These are phyloP conservation scores for Calypte anna DNA, from an alignment of 2,113 vertebrate genomes.

Conservation along the genomic window DNA sequence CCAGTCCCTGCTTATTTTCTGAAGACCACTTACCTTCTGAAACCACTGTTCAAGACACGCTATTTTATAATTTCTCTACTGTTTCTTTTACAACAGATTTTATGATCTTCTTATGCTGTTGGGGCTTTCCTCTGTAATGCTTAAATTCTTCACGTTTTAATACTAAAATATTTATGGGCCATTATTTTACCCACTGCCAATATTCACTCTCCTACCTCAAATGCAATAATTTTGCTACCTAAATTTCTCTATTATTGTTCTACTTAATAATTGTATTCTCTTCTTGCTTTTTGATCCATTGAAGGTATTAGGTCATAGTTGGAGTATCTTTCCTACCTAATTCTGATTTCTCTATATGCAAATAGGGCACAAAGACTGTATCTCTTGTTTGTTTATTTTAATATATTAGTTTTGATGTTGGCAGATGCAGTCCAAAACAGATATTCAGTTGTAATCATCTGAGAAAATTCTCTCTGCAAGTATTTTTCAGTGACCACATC, in stretches of 20 bases:
- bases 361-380: neutral
- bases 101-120: neutral
- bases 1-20: neutral
- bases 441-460: neutral
- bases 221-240: neutral
- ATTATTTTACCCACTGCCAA: neutral
- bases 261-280: neutral
- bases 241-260: neutral
- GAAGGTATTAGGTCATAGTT: neutral
- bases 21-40: neutral
- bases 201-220: neutral
- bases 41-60: neutral
- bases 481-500: neutral
- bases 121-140: neutral
- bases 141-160: neutral
- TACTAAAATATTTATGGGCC: neutral
- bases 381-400: neutral
- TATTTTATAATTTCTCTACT: neutral
- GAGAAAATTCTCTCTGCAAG: neutral
- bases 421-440: neutral
- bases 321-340: neutral
- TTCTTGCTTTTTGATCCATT: neutral
- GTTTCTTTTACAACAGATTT: neutral
- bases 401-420: neutral
- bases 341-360: neutral